These are phyloP conservation scores for Drosophila ercepeae DNA, from an alignment of 1,140 invertebrate species.

Conservation along the genomic window DNA sequence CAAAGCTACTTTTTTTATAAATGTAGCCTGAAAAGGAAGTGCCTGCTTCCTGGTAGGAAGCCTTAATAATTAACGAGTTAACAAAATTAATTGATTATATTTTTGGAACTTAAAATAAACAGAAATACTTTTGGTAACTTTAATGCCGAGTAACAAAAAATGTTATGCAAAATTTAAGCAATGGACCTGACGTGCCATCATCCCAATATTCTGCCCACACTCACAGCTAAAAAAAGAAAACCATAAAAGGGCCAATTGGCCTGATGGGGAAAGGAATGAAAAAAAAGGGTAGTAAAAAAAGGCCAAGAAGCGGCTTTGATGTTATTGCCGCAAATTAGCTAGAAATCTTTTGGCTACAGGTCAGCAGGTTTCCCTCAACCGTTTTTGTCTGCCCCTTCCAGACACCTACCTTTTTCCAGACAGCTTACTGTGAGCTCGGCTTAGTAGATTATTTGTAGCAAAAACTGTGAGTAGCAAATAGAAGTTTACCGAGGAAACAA, in stretches of 20 bases:
- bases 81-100: too few species aligned
- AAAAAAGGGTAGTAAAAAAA: slow-evolving; percentile 66
- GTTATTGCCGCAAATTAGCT: slow-evolving; percentile 81
- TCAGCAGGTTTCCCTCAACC: slow-evolving; percentile 51
- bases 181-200: slow-evolving; percentile 38
- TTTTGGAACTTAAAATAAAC: neutral
- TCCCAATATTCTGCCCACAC: neutral
- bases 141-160: slow-evolving; percentile 41
- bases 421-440: slow-evolving; percentile 16
- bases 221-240: slow-evolving; percentile 8
- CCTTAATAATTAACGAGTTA: neutral
- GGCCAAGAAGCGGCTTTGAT: slow-evolving; percentile 69
- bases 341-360: slow-evolving; percentile 72
- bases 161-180: slow-evolving; percentile 73
- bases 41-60: too few species aligned
- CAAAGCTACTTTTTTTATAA: slow-evolving; percentile 26
- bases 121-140: slow-evolving; percentile 1
- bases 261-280: slow-evolving; percentile 20
- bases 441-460: slow-evolving; percentile 27
- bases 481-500: slow-evolving; percentile 66
- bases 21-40: too few species aligned
- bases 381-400: slow-evolving; percentile 22
- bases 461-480: slow-evolving; percentile 45
- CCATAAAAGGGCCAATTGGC: slow-evolving; percentile 67
- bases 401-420: slow-evolving; percentile 4